These are phyloP conservation scores for Lepidurus couesii DNA, from an alignment of 1,140 invertebrate genomes.

Conservation along the genomic window DNA sequence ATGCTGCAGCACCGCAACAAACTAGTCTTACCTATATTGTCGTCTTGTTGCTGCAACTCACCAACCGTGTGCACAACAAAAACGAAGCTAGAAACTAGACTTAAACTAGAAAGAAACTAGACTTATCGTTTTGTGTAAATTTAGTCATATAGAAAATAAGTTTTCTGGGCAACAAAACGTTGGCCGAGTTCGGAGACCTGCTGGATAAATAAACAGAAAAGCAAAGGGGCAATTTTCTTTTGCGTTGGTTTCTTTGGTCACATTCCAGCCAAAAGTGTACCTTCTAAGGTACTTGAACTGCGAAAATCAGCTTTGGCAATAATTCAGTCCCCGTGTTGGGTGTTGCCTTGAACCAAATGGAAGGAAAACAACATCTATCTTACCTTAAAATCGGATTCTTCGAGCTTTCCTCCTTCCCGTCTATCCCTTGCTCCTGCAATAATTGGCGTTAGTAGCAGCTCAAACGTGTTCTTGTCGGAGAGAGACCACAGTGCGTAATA, in stretches of 20 bases:
- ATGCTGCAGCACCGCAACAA: too few relatives aligned
- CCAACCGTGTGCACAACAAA: too few relatives aligned
- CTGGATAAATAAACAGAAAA: not conserved
- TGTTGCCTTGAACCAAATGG: not conserved
- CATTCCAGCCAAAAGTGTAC: not conserved
- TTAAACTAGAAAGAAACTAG: too few relatives aligned
- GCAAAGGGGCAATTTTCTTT: not conserved
- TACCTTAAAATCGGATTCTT: slow-evolving; percentile 4
- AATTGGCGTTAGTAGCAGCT: not conserved
- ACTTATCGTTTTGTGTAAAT: too few relatives aligned
- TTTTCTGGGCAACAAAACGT: not conserved
- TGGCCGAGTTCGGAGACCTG: not conserved
- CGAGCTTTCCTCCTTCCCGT: not conserved
- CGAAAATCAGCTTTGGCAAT: not conserved
- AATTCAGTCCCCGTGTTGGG: not conserved
- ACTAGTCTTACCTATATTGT: too few relatives aligned
- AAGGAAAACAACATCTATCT: not conserved
- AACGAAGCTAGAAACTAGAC: too few relatives aligned
- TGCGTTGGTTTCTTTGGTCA: not conserved
- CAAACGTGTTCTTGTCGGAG: not conserved
- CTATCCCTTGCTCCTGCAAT: not conserved
- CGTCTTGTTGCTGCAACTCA: too few relatives aligned
- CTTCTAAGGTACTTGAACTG: slow-evolving; percentile 9
- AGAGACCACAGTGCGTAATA: not conserved
- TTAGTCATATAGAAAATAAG: too few relatives aligned